Percentiles rank a stretch among this genome's conserved stretches.
phyloP scores from a whole-genome alignment of 2,888 invertebrate genomes.

The Drosophila infuscata region DNA sequence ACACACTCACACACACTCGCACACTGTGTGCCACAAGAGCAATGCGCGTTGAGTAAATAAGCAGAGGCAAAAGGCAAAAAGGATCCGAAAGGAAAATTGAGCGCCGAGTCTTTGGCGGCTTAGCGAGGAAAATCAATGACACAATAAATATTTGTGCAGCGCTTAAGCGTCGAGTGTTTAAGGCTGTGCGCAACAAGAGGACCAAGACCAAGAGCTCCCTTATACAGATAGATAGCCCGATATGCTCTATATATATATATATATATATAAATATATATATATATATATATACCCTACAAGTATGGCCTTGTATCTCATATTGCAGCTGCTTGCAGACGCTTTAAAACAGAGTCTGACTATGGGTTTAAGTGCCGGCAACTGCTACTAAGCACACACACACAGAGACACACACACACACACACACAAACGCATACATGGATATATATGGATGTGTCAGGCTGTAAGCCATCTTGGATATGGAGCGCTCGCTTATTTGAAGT shows the following conservation, averaged over 20 bases:
- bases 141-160: conserved; percentile 80
- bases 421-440: background rate
- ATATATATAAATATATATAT: conserved; percentile 15
- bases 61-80: conserved; percentile 31
- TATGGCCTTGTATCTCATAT: conserved; percentile 12
- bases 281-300: conserved; percentile 3
- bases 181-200: conserved; percentile 62
- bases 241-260: no score
- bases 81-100: conserved; percentile 53
- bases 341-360: conserved; percentile 38
- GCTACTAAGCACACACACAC: conserved; percentile 46
- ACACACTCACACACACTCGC: conserved; percentile 10
- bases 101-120: conserved; percentile 66
- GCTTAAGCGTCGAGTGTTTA: conserved; percentile 75
- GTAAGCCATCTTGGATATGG: conserved; percentile 62
- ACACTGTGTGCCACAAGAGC: conserved; percentile 23
- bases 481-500: conserved; percentile 61
- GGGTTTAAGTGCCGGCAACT: conserved; percentile 49
- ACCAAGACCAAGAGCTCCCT: conserved; percentile 25
- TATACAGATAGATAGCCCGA: conserved; percentile 34
- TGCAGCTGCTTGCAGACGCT: conserved; percentile 31
- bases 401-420: conserved; percentile 31
- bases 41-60: conserved; percentile 54
- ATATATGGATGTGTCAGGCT: conserved; percentile 29
- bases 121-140: conserved; percentile 80